Conservation (phyloP, 2,113 vertebrate species). For the Centropus unirufus region DNA sequence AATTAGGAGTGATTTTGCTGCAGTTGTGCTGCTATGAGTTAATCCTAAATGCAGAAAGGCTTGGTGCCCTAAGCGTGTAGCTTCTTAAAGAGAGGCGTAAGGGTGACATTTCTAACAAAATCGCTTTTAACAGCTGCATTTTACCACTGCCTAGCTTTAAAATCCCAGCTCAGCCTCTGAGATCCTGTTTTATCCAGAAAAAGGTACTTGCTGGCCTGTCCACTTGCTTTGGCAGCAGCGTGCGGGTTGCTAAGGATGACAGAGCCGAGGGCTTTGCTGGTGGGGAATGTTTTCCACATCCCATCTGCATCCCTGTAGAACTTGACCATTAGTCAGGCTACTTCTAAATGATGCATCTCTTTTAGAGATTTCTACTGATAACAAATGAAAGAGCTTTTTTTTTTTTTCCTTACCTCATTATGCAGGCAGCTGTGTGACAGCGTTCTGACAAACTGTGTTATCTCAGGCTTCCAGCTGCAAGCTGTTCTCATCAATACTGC, state of each 20-base stretch:
- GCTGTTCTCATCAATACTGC: conserved; percentile 76
- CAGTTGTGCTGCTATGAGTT: background rate
- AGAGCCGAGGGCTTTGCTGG: conserved; percentile 32
- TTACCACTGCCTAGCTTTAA: background rate
- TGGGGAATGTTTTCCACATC: conserved; percentile 16
- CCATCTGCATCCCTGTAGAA: conserved; percentile 52
- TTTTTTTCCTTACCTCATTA: conserved; percentile 75
- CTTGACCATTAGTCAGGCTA: conserved; percentile 73
- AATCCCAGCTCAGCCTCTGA: background rate
- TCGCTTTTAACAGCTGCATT: background rate
- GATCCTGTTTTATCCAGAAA: background rate
- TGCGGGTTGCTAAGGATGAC: background rate
- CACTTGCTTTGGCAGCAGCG: background rate
- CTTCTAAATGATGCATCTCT: conserved; percentile 70
- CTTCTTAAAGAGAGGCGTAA: background rate
- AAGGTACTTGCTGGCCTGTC: background rate
- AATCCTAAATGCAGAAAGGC: conserved; percentile 8
- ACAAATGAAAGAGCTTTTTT: conserved; percentile 72
- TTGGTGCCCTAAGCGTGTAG: background rate
- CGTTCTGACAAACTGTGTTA: conserved; percentile 81
- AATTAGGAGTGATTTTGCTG: background rate
- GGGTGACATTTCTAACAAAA: background rate
- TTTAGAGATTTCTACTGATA: conserved; percentile 67
- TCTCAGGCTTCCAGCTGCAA: conserved; percentile 82
- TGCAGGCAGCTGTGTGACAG: conserved; percentile 81